A percentile compares a stretch with the other conserved stretches of the same genome.
phyloP scores from a whole-genome alignment of 2,888 invertebrate species.

The Creontiades dilutus region DNA sequence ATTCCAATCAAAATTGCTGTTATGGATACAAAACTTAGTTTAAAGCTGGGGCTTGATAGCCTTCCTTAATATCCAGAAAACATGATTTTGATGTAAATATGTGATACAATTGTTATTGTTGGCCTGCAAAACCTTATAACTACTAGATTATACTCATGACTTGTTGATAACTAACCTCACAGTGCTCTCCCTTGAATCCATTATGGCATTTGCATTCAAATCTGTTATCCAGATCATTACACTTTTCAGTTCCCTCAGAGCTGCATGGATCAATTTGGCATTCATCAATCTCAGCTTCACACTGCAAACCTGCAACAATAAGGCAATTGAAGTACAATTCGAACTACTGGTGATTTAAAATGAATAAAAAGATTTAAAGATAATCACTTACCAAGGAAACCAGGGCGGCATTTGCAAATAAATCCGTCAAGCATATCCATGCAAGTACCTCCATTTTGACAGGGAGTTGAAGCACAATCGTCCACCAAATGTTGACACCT shows the following conservation, averaged over 20 bases:
- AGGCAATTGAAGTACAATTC: not conserved
- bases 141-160: no score
- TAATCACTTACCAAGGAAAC: conserved; percentile 84
- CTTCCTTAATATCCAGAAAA: no score
- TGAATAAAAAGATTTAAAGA: not conserved
- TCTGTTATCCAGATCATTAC: conserved; percentile 92
- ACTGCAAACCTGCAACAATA: conserved; percentile 84
- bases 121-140: no score
- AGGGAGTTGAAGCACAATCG: conserved; percentile 93
- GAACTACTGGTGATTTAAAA: not conserved
- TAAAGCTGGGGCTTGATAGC: no score
- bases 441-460: conserved; percentile 95
- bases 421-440: conserved; percentile 93
- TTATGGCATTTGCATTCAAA: conserved; percentile 92
- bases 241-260: conserved; percentile 92
- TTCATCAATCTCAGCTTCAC: conserved; percentile 95
- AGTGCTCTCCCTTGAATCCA: conserved; percentile 88
- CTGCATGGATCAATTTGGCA: conserved; percentile 95
- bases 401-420: conserved; percentile 94
- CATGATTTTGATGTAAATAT: no score
- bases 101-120: no score
- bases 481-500: conserved; percentile 94
- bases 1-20: no score
- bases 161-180: conserved; percentile 75
- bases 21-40: no score